Conservation (phyloP, 2,797 vertebrate species). For the Sebastes taczanowskii region DNA sequence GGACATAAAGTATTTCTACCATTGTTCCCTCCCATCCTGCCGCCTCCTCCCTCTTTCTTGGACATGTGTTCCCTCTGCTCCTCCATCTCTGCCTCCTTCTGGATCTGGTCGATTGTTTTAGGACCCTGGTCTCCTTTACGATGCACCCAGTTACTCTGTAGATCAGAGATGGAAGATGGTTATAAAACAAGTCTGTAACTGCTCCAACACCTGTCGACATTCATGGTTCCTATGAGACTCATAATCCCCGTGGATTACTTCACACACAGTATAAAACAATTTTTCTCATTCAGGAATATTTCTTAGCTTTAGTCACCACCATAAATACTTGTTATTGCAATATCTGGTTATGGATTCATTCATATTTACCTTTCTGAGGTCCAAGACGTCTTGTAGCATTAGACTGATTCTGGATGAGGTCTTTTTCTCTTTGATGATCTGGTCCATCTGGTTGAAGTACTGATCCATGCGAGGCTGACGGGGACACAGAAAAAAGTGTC, state of each 20-base stretch:
- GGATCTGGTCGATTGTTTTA: no score
- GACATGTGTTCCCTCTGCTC: not conserved
- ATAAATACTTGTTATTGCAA: not conserved
- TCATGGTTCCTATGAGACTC: not conserved
- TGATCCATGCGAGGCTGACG: conserved; percentile 97
- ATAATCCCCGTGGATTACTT: not conserved
- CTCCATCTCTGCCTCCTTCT: no score
- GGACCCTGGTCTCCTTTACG: no score
- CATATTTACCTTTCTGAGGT: conserved; percentile 88
- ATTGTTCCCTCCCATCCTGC: no score
- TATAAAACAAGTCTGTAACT: no score
- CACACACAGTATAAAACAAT: not conserved
- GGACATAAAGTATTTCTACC: not conserved
- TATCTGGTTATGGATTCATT: not conserved
- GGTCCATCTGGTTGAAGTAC: conserved; percentile 98
- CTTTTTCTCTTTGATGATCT: conserved; percentile 96
- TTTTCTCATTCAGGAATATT: not conserved
- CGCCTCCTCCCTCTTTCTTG: no score
- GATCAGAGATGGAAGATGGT: no score
- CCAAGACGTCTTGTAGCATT: conserved; percentile 82
- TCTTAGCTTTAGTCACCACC: not conserved
- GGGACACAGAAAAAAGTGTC: not conserved
- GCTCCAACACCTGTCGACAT: no score
- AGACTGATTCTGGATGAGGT: conserved; percentile 84
- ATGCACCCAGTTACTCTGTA: no score